Evolutionary conservation across 2,888 invertebrate genomes (phyloP).

Genomic region (Artemia sinica): DNA sequence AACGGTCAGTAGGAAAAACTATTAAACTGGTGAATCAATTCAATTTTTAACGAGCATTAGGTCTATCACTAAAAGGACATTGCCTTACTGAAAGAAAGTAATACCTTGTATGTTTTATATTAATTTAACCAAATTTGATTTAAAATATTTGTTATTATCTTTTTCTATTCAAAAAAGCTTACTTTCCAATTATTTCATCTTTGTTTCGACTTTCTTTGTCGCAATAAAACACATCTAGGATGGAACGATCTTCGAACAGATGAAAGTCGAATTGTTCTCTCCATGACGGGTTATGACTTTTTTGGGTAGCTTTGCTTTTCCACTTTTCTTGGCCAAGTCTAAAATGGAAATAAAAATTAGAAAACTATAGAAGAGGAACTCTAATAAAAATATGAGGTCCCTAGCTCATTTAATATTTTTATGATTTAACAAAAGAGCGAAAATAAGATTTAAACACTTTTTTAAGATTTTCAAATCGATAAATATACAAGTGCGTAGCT

Average conservation of each 20-base stretch:
- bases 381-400: not conserved
- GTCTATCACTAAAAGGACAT: no score
- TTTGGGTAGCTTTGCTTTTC: constrained; percentile 63
- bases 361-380: not conserved
- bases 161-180: constrained; percentile 25
- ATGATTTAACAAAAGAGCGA: not conserved
- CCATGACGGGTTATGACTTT: constrained; percentile 62
- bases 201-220: constrained; percentile 66
- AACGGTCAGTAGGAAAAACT: no score
- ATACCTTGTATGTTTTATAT: no score
- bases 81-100: no score
- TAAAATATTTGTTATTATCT: no score
- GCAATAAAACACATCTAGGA: constrained; percentile 81
- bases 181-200: constrained; percentile 72
- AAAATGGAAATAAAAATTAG: constrained; percentile 20
- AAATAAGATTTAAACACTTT: not conserved
- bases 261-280: constrained; percentile 93
- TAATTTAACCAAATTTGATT: no score
- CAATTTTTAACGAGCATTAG: no score
- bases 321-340: constrained; percentile 93
- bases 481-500: not conserved
- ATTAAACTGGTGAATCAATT: no score
- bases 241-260: constrained; percentile 80
- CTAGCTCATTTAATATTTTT: not conserved
- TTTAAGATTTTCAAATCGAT: no score